phyloP scores from a whole-genome alignment of 1,140 invertebrate genomes.

The Drosophila pachea region DNA sequence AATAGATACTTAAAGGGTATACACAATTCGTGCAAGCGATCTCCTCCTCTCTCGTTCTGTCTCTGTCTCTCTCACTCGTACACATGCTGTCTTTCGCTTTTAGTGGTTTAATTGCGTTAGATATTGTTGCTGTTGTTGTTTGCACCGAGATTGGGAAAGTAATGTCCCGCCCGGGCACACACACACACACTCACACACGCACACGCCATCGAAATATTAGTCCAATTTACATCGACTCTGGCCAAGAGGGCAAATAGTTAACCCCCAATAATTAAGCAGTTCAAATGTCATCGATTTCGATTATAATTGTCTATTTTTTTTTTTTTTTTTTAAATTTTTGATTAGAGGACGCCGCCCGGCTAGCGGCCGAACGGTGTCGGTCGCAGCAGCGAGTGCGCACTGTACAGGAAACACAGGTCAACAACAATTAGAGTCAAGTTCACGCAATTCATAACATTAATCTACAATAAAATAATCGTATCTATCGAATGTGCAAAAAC shows the following conservation, averaged over 20 bases:
- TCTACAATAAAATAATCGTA: not conserved
- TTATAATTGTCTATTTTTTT: slow-evolving; percentile 42
- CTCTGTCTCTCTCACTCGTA: not conserved
- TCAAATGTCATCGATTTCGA: slow-evolving; percentile 60
- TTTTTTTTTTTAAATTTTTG: no score
- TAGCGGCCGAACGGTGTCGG: not conserved
- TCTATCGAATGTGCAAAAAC: not conserved
- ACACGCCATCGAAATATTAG: not conserved
- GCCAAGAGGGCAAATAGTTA: slow-evolving; percentile 8
- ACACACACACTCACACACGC: slow-evolving; percentile 3
- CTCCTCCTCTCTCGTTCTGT: not conserved
- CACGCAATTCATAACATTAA: not conserved
- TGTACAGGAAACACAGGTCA: not conserved
- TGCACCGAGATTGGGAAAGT: slow-evolving; percentile 29
- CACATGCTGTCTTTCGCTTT: no score
- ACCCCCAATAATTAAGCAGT: slow-evolving; percentile 53
- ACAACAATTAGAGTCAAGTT: slow-evolving; percentile 3
- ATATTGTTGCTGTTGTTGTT: slow-evolving; percentile 26
- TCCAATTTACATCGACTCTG: slow-evolving; percentile 24
- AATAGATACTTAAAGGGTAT: not conserved
- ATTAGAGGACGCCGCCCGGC: not conserved
- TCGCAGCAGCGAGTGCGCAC: no score
- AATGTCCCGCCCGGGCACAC: slow-evolving; percentile 3
- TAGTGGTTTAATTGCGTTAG: not conserved
- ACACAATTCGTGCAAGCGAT: not conserved